Percentiles rank a stretch among this genome's conserved stretches.
Evolutionary conservation across 2,797 vertebrate species (phyloP).

Genomic region (Lagodon rhomboides): DNA sequence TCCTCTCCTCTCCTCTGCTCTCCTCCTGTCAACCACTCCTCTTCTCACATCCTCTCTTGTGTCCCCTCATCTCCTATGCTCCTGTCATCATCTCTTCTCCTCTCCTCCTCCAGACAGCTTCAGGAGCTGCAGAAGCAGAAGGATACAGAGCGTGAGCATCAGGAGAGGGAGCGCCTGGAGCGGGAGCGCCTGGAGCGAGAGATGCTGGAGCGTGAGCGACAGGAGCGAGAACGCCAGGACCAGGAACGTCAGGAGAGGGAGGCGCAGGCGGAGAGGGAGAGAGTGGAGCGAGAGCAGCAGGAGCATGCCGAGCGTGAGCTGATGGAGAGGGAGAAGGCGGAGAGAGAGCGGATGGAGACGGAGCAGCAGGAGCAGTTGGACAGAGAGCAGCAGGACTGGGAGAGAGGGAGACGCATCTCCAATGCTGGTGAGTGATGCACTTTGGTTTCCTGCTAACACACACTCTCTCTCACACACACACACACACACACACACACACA

Average conservation of each 20-base stretch:
- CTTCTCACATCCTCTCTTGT: too few species aligned
- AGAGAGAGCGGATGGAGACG: conserved; percentile 84
- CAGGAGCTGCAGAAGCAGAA: conserved; percentile 89
- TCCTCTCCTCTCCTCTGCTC: not conserved
- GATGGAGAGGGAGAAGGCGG: conserved; percentile 82
- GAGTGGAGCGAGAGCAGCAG: conserved; percentile 83
- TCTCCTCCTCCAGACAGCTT: conserved; percentile 77
- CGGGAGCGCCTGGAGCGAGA: conserved; percentile 78
- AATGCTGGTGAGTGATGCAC: conserved; percentile 90
- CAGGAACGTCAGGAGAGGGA: conserved; percentile 85
- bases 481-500: conserved; percentile 1
- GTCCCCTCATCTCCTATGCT: too few species aligned
- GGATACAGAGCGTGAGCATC: conserved; percentile 83
- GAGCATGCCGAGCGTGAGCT: conserved; percentile 72
- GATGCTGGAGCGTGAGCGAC: conserved; percentile 83
- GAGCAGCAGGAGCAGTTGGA: conserved; percentile 85
- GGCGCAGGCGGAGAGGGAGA: conserved; percentile 86
- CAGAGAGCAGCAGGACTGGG: conserved; percentile 94
- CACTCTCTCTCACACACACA: conserved; percentile 1
- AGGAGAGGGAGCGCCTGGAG: conserved; percentile 85
- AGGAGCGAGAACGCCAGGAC: conserved; percentile 82
- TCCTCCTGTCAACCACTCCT: too few species aligned
- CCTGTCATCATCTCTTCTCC: not conserved
- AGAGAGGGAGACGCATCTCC: conserved; percentile 92
- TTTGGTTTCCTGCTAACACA: not conserved